These are phyloP conservation scores for Margarornis squamiger DNA, from an alignment of 2,797 vertebrate genomes.

Conservation along the genomic window DNA sequence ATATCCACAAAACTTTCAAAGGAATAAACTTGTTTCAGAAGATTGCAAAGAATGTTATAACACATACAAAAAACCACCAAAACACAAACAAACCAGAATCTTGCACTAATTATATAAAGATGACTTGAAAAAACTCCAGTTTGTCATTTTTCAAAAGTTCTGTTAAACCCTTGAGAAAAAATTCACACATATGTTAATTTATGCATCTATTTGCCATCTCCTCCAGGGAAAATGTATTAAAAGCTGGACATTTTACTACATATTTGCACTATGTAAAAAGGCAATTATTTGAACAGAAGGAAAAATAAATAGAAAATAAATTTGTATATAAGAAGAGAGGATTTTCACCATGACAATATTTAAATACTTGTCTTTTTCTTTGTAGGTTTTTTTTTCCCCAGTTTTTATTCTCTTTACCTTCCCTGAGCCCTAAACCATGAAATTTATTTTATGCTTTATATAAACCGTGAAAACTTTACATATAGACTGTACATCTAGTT, in stretches of 20 bases:
- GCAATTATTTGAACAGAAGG: neutral
- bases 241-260: slow-evolving; percentile 3
- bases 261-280: neutral
- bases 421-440: neutral
- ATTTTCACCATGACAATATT: neutral
- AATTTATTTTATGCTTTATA: neutral
- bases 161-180: neutral
- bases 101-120: slow-evolving; percentile 37
- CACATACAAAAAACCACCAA: neutral
- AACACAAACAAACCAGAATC: neutral
- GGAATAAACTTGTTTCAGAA: slow-evolving; percentile 14
- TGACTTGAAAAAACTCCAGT: slow-evolving; percentile 25
- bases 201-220: slow-evolving; percentile 52
- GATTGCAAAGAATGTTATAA: slow-evolving; percentile 7
- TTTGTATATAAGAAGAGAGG: neutral
- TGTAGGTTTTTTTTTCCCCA: neutral
- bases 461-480: neutral
- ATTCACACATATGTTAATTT: slow-evolving; percentile 62
- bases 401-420: neutral
- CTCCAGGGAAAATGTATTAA: slow-evolving; percentile 15
- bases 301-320: neutral
- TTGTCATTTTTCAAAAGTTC: slow-evolving; percentile 52
- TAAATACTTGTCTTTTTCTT: neutral
- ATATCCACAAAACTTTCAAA: slow-evolving; percentile 18
- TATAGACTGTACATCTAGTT: neutral